These are phyloP conservation scores for Salpingus planirostris DNA, from an alignment of 2,888 invertebrate species.

Conservation along the genomic window DNA sequence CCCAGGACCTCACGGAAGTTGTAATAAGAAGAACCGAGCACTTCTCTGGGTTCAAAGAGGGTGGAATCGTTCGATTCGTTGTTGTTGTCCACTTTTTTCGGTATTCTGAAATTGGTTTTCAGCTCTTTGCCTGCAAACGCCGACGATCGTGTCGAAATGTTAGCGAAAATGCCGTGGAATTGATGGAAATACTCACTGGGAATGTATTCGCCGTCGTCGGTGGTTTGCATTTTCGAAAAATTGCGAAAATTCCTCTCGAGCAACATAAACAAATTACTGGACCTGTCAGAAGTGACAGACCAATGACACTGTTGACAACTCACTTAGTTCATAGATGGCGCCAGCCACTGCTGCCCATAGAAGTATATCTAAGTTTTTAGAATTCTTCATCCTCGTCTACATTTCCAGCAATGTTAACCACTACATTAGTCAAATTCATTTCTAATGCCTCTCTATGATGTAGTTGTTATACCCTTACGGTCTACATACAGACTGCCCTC, in stretches of 20 bases:
- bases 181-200: constrained; percentile 16
- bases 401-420: no score
- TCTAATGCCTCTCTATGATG: no score
- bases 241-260: neutral
- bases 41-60: constrained; percentile 3
- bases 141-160: neutral
- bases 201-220: constrained; percentile 16
- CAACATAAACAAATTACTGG: no score
- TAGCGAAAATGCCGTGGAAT: neutral
- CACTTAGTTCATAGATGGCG: no score
- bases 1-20: constrained; percentile 18
- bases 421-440: no score
- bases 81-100: constrained; percentile 15
- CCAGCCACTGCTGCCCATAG: no score
- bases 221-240: constrained; percentile 12
- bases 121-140: constrained; percentile 16
- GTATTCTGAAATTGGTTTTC: constrained; percentile 21
- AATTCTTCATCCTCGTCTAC: no score
- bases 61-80: constrained; percentile 9
- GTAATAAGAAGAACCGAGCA: constrained; percentile 24
- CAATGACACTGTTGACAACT: no score
- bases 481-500: no score
- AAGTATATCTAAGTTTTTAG: no score
- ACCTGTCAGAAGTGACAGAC: no score
- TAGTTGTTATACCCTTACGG: no score